Conservation (phyloP, 2,888 invertebrate species). For the Pseudanteris insignis region DNA sequence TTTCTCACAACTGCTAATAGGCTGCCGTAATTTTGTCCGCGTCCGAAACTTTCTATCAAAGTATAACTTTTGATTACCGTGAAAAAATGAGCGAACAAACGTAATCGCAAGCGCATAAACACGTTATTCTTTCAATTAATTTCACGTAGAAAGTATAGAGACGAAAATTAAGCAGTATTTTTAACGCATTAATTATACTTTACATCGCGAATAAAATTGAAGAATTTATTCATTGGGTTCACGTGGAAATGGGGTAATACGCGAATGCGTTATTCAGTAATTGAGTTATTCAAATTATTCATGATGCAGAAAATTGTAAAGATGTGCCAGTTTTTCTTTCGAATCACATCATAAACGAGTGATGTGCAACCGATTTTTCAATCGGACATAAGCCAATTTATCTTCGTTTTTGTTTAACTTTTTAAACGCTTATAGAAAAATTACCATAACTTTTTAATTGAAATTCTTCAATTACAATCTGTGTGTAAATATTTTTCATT, state of each 20-base stretch:
- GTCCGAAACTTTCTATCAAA: slow-evolving; percentile 25
- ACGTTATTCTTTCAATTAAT: slow-evolving; percentile 23
- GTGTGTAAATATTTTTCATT: too few relatives aligned
- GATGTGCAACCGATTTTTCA: slow-evolving; percentile 10
- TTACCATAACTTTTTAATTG: too few relatives aligned
- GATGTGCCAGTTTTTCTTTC: slow-evolving; percentile 14
- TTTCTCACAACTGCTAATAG: slow-evolving; percentile 16
- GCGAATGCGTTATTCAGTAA: slow-evolving; percentile 5
- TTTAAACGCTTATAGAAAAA: too few relatives aligned
- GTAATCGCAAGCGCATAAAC: slow-evolving; percentile 11
- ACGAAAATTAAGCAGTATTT: slow-evolving; percentile 21
- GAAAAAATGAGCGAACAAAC: slow-evolving; percentile 6
- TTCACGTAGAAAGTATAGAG: slow-evolving; percentile 17
- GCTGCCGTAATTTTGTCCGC: slow-evolving; percentile 8
- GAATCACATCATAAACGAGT: slow-evolving; percentile 13
- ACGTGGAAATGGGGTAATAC: slow-evolving; percentile 6
- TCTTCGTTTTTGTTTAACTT: too few relatives aligned
- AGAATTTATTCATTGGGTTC: slow-evolving; percentile 15
- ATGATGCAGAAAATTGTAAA: slow-evolving; percentile 26
- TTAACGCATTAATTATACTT: slow-evolving; percentile 15
- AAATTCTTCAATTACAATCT: too few relatives aligned
- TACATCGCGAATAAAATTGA: slow-evolving; percentile 9
- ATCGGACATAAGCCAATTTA: too few relatives aligned
- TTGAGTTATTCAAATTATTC: slow-evolving; percentile 22
- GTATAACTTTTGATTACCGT: slow-evolving; percentile 4